Evolutionary conservation across 1,140 invertebrate genomes (phyloP), one percentile per base, ranked within the genome.

Genomic region (Trypoxylus dichotomus): DNA sequence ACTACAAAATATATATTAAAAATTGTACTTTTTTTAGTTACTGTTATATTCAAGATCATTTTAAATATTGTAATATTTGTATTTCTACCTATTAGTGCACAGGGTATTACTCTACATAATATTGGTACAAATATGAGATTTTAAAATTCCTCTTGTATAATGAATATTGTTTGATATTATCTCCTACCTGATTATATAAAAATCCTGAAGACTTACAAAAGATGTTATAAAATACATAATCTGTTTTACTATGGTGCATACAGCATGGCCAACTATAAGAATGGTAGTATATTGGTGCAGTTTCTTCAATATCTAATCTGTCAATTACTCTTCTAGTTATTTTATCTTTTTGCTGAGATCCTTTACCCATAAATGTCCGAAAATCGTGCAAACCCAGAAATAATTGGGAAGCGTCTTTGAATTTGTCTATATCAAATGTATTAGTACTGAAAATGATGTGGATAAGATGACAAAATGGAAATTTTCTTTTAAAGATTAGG

Each of bases 181-280:
- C 11, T 43, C 74, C 82, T 85, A 92, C 92, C 88, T 94, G 93
- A 82, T 92, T 93, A 83, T 94, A 92, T 19, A 94, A 86, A 88
- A 94, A 95, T n/a, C 90, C 88, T 83, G 82, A 88, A 27, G 89
- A 88, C 78, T 87, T 89, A 13, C 91, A 88, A 77, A 87, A 87
- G 47, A 95, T 86, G 81, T 93, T 88, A 88, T 90, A 93, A 82
- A 80, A 80, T 75, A 73, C 75, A 77, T 91, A 93, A 80, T 91
- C 85, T 80, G 90, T 78, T 1, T 60, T 58, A 58, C 74, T 47
- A 63, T 24, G 5, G 25, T 80, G 63, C 78, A 79, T 76, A 81
- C 80, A 73, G 78, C 78, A 37, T 25, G 84, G 80, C 84, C 85
- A 80, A 83, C 84, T 84, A 25, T 79, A 83, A 15, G 13, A 8